Evolutionary conservation across 2,113 vertebrate genomes (phyloP), one percentile per base, ranked within the genome.

Genomic region (Oreamnos americanus): DNA sequence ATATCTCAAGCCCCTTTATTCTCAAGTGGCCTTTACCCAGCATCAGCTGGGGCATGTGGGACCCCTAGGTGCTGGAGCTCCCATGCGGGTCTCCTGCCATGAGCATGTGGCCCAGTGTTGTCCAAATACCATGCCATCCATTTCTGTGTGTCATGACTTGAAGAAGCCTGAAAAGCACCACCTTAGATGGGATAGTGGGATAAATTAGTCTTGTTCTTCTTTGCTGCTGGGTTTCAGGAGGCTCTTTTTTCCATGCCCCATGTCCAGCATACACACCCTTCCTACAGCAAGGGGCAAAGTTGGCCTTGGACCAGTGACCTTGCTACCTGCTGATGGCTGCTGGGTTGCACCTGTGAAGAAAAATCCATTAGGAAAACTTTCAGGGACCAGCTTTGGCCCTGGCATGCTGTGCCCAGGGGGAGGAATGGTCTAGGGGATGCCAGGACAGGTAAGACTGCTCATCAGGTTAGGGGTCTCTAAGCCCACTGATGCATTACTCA

Each of bases 41-140:
- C 64, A 55, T 49, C 11, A 71, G 47, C 78, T 81, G 47, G 78
- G 47, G 78, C 47, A 19, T 21, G 47, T 51, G 3, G 21, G 47
- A 30, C 6, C 58, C 39, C 23, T 84, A 47, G 36, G 23, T 12
- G 15, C 57, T 0, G 21, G 26, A 49, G 47, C 19, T 90, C 43
- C 78, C 26, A 0, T 10, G 26, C 2, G 11, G n/a, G 51, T 53
- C 4, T 6, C n/a, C 25, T 36, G 30, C 79, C 5, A 0, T 28
- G 25, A 71, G 33, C 58, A 79, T 76, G 64, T 60, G 21, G 19
- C 71, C 16, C 14, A 36, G n/a, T 23, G 33, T 49, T 21, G 13
- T 79, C 33, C 67, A 64, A 49, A 67, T 26, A 33, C 11, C 25
- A 8, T 28, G 15, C 33, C 51, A 3, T 62, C 23, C 45, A 47